A percentile compares a stretch with the other conserved stretches of the same genome.
Conservation (phyloP, 2,888 invertebrate genomes). For the Tinea trinotella region DNA sequence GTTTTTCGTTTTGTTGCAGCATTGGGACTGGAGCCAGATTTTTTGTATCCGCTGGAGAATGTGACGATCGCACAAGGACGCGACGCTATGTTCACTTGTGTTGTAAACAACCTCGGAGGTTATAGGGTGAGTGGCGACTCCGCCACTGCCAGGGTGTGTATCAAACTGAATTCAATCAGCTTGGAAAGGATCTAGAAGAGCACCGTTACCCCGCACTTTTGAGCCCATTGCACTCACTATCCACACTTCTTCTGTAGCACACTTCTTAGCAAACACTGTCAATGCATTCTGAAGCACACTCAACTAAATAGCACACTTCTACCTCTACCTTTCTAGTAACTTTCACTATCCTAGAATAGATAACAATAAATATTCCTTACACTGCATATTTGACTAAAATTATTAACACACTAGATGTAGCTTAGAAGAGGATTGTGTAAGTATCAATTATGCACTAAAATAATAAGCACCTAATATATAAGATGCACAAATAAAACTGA, state of each 20-base stretch:
- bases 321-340: constrained; percentile 46
- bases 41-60: constrained; percentile 85
- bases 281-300: constrained; percentile 54
- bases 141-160: constrained; percentile 89
- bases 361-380: constrained; percentile 27
- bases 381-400: background rate
- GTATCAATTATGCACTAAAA: constrained; percentile 13
- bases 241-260: constrained; percentile 26
- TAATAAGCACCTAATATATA: constrained; percentile 3
- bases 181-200: constrained; percentile 53
- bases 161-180: constrained; percentile 67
- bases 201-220: constrained; percentile 56
- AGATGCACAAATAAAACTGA: constrained; percentile 44
- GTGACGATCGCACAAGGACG: constrained; percentile 87
- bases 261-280: constrained; percentile 54
- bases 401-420: constrained; percentile 10
- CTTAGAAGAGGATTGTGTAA: constrained; percentile 11
- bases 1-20: constrained; percentile 76
- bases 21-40: constrained; percentile 84
- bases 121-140: constrained; percentile 94
- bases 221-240: constrained; percentile 57
- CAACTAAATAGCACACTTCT: constrained; percentile 7
- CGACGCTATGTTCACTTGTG: constrained; percentile 88
- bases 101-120: constrained; percentile 87
- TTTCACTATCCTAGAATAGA: constrained; percentile 63